Conservation (phyloP, 2,888 invertebrate genomes). For the Slavum lentiscoides region DNA sequence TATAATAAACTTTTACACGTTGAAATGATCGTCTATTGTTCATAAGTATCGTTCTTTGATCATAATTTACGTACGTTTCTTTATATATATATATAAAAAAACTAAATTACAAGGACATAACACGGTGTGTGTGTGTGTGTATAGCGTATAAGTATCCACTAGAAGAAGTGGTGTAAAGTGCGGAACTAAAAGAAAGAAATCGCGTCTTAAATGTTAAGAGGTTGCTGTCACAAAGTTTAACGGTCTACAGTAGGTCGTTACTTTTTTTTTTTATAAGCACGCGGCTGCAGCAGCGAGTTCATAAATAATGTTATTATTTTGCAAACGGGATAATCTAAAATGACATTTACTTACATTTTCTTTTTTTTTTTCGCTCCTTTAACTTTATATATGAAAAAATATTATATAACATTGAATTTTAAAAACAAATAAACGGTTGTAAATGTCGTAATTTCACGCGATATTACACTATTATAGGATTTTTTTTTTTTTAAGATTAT, state of each 20-base stretch:
- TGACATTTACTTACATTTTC: slow-evolving; percentile 25
- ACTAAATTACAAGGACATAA: not conserved
- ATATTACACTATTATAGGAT: not conserved
- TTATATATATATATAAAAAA: not conserved
- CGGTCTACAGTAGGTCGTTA: slow-evolving; percentile 26
- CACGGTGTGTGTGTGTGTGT: not conserved
- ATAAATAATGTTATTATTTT: slow-evolving; percentile 43
- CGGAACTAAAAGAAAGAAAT: slow-evolving; percentile 26
- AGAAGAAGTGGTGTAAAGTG: slow-evolving; percentile 15
- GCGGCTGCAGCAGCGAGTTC: slow-evolving; percentile 16
- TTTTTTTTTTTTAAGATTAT: too few species aligned
- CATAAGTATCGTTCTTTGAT: not conserved
- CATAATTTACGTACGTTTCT: not conserved
- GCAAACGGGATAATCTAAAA: slow-evolving; percentile 36
- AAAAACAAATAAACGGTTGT: not conserved
- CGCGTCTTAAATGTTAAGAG: slow-evolving; percentile 44
- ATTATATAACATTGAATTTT: not conserved
- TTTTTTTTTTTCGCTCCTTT: not conserved
- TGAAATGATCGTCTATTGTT: too few species aligned
- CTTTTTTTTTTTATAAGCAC: slow-evolving; percentile 1
- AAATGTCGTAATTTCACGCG: too few species aligned
- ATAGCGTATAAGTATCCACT: slow-evolving; percentile 5
- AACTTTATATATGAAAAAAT: not conserved
- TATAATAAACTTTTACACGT: too few species aligned
- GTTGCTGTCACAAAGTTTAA: slow-evolving; percentile 46